Conservation (phyloP, 2,113 vertebrate species). For the Puma concolor region DNA sequence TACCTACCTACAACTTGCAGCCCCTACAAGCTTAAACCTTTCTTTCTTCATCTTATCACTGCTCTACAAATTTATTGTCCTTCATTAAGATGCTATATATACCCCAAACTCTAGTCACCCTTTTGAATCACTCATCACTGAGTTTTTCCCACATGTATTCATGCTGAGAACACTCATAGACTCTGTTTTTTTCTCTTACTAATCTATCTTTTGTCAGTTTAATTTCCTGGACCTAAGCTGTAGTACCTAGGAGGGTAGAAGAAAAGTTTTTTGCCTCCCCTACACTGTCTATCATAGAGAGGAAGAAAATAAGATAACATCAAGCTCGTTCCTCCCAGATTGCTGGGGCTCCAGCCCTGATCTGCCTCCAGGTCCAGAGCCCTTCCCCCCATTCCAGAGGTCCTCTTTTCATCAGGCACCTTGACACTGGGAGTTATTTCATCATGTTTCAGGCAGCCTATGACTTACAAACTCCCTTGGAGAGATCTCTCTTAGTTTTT, state of each 20-base stretch:
- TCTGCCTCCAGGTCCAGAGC: neutral
- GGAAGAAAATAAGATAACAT: neutral
- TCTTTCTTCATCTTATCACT: neutral
- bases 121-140: neutral
- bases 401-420: neutral
- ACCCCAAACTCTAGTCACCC: neutral
- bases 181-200: neutral
- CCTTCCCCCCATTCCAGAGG: neutral
- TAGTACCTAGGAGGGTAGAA: neutral
- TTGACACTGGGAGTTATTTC: neutral
- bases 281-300: neutral
- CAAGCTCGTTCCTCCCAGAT: neutral
- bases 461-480: neutral
- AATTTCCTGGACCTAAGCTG: neutral
- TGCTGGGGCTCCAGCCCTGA: neutral
- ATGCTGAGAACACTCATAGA: neutral
- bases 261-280: neutral
- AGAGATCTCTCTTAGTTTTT: neutral
- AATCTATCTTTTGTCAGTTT: neutral
- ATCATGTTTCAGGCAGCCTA: neutral
- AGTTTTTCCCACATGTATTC: neutral
- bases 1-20: neutral
- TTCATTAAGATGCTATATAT: neutral
- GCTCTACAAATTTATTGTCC: neutral
- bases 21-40: neutral